Conservation (phyloP, 2,888 invertebrate species). For the Euzophera pinguis region DNA sequence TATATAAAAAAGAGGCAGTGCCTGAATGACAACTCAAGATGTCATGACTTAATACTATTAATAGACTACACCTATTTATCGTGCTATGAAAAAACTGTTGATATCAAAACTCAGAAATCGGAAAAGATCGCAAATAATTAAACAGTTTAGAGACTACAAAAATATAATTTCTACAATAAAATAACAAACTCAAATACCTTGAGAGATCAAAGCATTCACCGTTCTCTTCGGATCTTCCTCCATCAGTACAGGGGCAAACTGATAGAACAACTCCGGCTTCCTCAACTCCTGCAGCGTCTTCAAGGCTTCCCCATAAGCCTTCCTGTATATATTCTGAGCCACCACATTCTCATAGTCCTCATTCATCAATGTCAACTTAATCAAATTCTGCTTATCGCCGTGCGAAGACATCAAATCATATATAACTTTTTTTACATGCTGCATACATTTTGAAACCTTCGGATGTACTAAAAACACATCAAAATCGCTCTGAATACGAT, state of each 20-base stretch:
- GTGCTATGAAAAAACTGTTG: too few species aligned
- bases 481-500: constrained; percentile 86
- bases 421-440: constrained; percentile 89
- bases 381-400: constrained; percentile 94
- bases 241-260: constrained; percentile 92
- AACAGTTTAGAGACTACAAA: too few species aligned
- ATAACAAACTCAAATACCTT: constrained; percentile 36
- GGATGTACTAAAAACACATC: constrained; percentile 86
- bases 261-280: constrained; percentile 91
- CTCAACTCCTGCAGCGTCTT: constrained; percentile 86
- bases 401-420: constrained; percentile 96
- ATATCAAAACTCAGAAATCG: too few species aligned
- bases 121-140: too few species aligned
- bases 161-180: too few species aligned
- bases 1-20: too few species aligned
- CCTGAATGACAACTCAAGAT: too few species aligned
- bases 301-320: constrained; percentile 86
- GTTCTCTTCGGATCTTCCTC: constrained; percentile 91
- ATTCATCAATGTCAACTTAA: constrained; percentile 92
- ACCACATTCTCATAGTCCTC: constrained; percentile 96
- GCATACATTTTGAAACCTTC: constrained; percentile 88
- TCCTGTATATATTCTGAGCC: constrained; percentile 92
- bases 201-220: constrained; percentile 88
- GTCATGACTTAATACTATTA: too few species aligned
- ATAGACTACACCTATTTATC: too few species aligned